These are phyloP conservation scores for Ceyx erithaca DNA, from an alignment of 2,797 vertebrate species.

Conservation along the genomic window DNA sequence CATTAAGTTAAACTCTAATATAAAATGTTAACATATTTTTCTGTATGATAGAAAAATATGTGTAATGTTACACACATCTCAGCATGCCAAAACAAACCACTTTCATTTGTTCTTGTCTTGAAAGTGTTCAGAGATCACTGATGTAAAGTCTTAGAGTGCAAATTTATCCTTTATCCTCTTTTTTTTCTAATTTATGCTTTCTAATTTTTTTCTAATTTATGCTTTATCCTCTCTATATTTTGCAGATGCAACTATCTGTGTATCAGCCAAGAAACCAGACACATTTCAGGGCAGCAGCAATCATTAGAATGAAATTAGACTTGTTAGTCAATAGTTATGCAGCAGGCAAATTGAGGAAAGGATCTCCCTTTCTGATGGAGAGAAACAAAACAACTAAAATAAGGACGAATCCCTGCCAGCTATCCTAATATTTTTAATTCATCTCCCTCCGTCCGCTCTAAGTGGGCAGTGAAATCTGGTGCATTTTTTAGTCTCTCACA, in stretches of 20 bases:
- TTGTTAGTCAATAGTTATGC: conserved; percentile 48
- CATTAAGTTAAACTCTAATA: neutral
- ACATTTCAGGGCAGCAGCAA: conserved; percentile 13
- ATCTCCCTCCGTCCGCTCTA: neutral
- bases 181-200: no score
- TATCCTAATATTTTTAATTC: neutral
- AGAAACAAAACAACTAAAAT: neutral
- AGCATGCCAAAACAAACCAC: conserved; percentile 5
- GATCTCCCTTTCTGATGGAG: neutral
- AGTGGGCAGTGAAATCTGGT: neutral
- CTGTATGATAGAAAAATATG: neutral
- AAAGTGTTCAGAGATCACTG: conserved; percentile 12
- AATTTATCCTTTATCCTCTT: conserved; percentile 47
- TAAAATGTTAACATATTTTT: conserved; percentile 2
- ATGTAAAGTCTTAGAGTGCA: conserved; percentile 55
- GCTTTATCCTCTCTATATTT: conserved; percentile 58
- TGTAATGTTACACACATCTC: neutral
- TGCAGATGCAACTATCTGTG: conserved; percentile 51
- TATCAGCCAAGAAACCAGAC: conserved; percentile 44
- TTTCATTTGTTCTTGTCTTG: conserved; percentile 43
- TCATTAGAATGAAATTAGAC: conserved; percentile 49
- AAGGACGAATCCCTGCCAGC: neutral
- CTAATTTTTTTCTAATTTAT: neutral
- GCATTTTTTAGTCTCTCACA: neutral
- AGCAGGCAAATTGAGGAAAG: conserved; percentile 2